Evolutionary conservation across 1,140 invertebrate genomes (phyloP), one percentile per base, ranked within the genome.

Genomic region (Maconellicoccus hirsutus): DNA sequence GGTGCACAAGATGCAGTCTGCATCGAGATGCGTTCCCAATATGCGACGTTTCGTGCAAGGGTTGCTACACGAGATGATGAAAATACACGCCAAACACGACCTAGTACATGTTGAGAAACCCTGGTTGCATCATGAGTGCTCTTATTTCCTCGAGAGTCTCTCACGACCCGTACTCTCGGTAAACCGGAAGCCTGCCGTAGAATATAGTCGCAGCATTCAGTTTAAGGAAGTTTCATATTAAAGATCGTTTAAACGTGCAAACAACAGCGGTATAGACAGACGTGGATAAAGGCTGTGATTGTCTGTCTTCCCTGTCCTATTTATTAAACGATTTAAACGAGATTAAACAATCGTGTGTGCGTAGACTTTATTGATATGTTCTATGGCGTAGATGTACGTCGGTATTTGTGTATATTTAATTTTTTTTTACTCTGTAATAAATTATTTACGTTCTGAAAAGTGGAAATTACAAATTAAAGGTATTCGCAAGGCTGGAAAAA

Each of bases 231-330:
- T 66, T 66, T 66, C 61, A 66, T 66, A 66, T 66, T 66, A 66
- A 66, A 66, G 61, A 66, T 66, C 61, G 61, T 66, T 66, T 66
- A 66, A 66, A 66, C 61, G 61, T 66, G 61, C 61, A 66, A 66
- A 66, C 61, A 66, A 66, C 61, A 66, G 61, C 61, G 61, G 22
- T 26, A 66, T 26, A 66, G 61, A 66, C 61, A 66, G 25, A 66
- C 61, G 61, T 25, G 25, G 61, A 66, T 66, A 66, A 66, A 66
- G 61, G 21, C 61, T 25, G 61, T 66, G 61, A 26, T 66, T 66
- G 61, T 66, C 61, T 66, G 61, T 26, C 61, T 66, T 26, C 61
- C 25, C 10, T 26, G 21, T 66, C 61, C 61, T 66, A 66, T 66
- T 23, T 66, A 52, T 52, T 52, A 52, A 52, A 52, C 42, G 42